Evolutionary conservation across 1,140 invertebrate species (phyloP), one percentile per base, ranked within the genome.

Genomic region (fruit fly (Drosophila melanogaster)): DNA sequence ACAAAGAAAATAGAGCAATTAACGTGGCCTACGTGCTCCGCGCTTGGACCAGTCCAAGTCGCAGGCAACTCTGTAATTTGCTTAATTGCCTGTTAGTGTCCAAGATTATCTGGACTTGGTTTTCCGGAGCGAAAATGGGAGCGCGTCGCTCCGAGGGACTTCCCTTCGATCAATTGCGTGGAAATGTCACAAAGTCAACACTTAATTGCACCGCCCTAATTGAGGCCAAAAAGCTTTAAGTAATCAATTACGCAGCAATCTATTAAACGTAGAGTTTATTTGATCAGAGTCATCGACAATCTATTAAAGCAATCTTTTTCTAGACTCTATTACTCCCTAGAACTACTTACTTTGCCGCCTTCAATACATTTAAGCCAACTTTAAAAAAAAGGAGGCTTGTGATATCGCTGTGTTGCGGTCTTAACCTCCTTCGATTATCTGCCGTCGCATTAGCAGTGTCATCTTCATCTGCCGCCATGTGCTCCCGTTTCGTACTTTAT

Each of bases 1-100:
- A n/a, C 65, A 47, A 47, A 59, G 78, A 75, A 85, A 87, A 86
- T 87, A 86, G 79, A 86, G 83, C 71, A 87, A 86, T 86, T 86
- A 86, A 65, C 81, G 79, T 83, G 81, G 70, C 33, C 83, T 87
- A 87, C 81, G 81, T 87, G 81, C 50, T 38, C 37, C 67, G 54
- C 40, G 22, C 41, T 77, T 53, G 55, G 54, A 38, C 62, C 70
- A 58, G 55, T 40, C 17, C 41, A 40, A 81, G 47, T 66, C 11
- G 35, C 56, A 57, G 59, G 44, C 35, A 17, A 47, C 41, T 62
- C 40, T 53, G 67, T 77, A 62, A 60, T 76, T 77, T 69, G 73
- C 37, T 49, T 81, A 81, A 81, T 77, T 78, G 73, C 49, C 67
- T 22, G 41, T 71, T 72, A 84, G 81, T 73, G 77, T 15, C 71